Evolutionary conservation across 1,140 invertebrate species (phyloP).

Genomic region (Bombyx mori): DNA sequence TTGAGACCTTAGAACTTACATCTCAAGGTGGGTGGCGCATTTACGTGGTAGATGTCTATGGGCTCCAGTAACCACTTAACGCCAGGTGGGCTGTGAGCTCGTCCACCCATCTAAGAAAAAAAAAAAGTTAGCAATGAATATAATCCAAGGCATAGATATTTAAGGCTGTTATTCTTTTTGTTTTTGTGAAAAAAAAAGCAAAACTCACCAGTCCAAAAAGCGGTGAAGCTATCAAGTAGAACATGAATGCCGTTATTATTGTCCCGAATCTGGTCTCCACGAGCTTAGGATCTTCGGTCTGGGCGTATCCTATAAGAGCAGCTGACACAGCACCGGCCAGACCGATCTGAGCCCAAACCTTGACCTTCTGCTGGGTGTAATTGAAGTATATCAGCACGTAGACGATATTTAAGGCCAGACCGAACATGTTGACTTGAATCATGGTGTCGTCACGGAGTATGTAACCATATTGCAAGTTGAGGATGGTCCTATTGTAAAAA

Average conservation of each 20-base stretch:
- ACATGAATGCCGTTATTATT: conserved; percentile 78
- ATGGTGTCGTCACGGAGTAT: conserved; percentile 80
- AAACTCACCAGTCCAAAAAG: conserved; percentile 77
- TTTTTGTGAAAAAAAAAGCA: neutral
- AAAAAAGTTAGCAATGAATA: too few relatives aligned
- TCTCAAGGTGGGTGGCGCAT: too few relatives aligned
- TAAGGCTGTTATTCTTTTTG: neutral
- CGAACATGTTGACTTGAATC: conserved; percentile 82
- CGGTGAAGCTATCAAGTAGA: conserved; percentile 79
- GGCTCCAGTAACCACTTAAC: too few relatives aligned
- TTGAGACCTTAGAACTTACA: too few relatives aligned
- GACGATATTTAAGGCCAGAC: conserved; percentile 75
- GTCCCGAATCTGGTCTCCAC: conserved; percentile 80
- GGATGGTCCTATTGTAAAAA: conserved; percentile 70
- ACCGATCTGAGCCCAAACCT: conserved; percentile 71
- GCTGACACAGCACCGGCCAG: conserved; percentile 71
- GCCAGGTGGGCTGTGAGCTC: too few relatives aligned
- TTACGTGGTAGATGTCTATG: too few relatives aligned
- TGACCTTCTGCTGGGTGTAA: conserved; percentile 73
- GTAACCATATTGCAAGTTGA: conserved; percentile 80
- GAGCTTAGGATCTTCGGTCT: conserved; percentile 74
- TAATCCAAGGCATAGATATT: too few relatives aligned
- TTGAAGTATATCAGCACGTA: conserved; percentile 78
- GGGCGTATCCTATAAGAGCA: conserved; percentile 75
- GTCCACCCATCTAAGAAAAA: too few relatives aligned